phyloP scores from a whole-genome alignment of 2,888 invertebrate genomes.

The Spatulosminthurus flaviceps region DNA sequence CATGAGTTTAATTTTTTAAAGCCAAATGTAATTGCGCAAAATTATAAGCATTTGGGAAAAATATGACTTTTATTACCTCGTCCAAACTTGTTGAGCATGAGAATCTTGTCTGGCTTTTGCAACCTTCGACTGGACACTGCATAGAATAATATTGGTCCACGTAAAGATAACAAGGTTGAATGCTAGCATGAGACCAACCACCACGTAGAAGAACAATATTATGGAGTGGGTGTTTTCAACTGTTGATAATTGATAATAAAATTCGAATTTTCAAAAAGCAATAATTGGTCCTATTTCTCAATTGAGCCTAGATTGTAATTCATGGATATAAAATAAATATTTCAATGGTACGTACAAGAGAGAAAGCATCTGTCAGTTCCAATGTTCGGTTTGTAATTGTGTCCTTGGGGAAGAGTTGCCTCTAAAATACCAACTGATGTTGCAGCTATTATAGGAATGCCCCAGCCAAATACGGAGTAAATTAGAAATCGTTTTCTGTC shows the following conservation, averaged over 20 bases:
- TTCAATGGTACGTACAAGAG: slow-evolving; percentile 18
- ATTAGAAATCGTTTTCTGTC: background rate
- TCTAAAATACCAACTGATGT: background rate
- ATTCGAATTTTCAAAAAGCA: background rate
- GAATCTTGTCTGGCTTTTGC: slow-evolving; percentile 19
- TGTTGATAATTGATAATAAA: slow-evolving; percentile 6
- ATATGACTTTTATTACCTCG: slow-evolving; percentile 16
- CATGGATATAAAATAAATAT: too few relatives aligned
- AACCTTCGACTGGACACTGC: slow-evolving; percentile 20
- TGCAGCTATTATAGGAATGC: background rate
- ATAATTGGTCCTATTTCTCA: too few relatives aligned
- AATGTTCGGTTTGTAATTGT: slow-evolving; percentile 19
- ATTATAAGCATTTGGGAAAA: too few relatives aligned
- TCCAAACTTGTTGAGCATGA: background rate
- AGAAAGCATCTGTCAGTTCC: slow-evolving; percentile 36
- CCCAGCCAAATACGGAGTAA: background rate
- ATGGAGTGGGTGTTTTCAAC: slow-evolving; percentile 29
- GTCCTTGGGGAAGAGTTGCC: background rate
- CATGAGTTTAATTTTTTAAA: too few relatives aligned
- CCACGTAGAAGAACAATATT: slow-evolving; percentile 29
- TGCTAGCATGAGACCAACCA: slow-evolving; percentile 30
- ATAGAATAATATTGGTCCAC: slow-evolving; percentile 36
- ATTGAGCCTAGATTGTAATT: too few relatives aligned
- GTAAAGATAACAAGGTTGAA: slow-evolving; percentile 39
- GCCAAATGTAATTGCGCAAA: too few relatives aligned